Evolutionary conservation across 2,113 vertebrate genomes (phyloP).

Genomic region (Aix galericulata): DNA sequence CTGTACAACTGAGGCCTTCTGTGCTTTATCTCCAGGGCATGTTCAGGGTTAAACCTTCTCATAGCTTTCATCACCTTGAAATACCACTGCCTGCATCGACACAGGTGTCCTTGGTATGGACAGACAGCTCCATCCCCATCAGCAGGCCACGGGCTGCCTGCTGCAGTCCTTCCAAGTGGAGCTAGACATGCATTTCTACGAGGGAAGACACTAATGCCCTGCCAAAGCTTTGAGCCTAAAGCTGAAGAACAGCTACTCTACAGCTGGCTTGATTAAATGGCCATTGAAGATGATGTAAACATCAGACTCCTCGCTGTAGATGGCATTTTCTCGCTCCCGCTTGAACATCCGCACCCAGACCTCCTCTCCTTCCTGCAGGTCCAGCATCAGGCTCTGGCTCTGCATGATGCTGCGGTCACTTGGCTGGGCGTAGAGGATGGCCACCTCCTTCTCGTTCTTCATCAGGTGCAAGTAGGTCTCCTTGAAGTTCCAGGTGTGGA

Average conservation of each 20-base stretch:
- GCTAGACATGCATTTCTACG: not conserved
- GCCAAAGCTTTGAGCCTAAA: not conserved
- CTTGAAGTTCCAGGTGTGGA: slow-evolving; percentile 90
- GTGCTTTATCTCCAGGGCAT: not conserved
- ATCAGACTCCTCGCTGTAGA: slow-evolving; percentile 86
- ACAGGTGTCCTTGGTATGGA: not conserved
- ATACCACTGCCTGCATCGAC: not conserved
- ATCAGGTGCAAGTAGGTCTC: slow-evolving; percentile 90
- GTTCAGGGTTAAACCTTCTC: not conserved
- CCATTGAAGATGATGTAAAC: slow-evolving; percentile 86
- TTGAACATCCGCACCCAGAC: slow-evolving; percentile 88
- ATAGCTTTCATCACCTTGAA: not conserved
- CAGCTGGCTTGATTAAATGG: slow-evolving; percentile 80
- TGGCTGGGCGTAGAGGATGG: slow-evolving; percentile 87
- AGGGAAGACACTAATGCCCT: not conserved
- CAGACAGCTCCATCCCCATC: not conserved
- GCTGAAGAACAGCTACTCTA: slow-evolving; percentile 47
- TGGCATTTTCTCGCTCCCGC: slow-evolving; percentile 82
- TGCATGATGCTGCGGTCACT: slow-evolving; percentile 89
- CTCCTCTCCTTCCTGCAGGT: slow-evolving; percentile 79
- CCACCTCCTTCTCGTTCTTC: slow-evolving; percentile 77
- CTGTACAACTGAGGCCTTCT: not conserved
- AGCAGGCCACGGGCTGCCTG: not conserved
- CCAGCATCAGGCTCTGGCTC: slow-evolving; percentile 88
- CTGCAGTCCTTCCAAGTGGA: not conserved